Evolutionary conservation across 2,888 invertebrate genomes (phyloP), one percentile per base, ranked within the genome.

Genomic region (Dryocosmus kuriphilus): DNA sequence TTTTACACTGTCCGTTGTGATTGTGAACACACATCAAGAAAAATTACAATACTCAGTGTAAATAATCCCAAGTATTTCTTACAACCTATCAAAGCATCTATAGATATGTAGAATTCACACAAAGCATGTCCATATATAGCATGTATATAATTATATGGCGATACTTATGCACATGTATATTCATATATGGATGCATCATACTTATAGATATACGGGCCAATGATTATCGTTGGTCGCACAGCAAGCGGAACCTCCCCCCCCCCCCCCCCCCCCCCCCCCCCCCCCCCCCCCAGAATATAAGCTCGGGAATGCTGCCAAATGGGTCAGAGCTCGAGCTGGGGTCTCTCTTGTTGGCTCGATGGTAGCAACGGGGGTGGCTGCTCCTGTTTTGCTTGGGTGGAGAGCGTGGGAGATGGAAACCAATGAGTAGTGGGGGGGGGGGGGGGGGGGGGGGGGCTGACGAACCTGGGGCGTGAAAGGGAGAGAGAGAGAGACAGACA

Each of bases 261-360:
- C n/a, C n/a, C n/a, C n/a, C n/a, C n/a, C n/a, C n/a, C n/a, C n/a
- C n/a, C n/a, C n/a, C n/a, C n/a, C n/a, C n/a, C n/a, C n/a, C n/a
- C n/a, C n/a, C n/a, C n/a, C n/a, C n/a, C n/a, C n/a, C n/a, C n/a
- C n/a, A n/a, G n/a, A 82, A 82, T 82, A 84, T 85, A 83, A 83
- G 83, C 85, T 87, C 86, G 89, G 89, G 89, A 89, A 87, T 83
- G 77, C 67, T 90, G 90, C 90, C 89, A 90, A 90, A 90, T 90
- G 85, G 90, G 89, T 90, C 90, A 90, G 87, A 89, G 86, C 86
- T 86, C 84, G 87, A 84, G 83, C 85, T 79, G 86, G 84, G 82
- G 84, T 19, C 79, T 75, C 79, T 75, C 71, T 75, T 60, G 65
- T 76, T 65, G 67, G 74, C 71, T 74, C 76, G 73, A 71, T 51